Evolutionary conservation across 2,888 invertebrate species (phyloP).

Genomic region (Eledone cirrhosa): DNA sequence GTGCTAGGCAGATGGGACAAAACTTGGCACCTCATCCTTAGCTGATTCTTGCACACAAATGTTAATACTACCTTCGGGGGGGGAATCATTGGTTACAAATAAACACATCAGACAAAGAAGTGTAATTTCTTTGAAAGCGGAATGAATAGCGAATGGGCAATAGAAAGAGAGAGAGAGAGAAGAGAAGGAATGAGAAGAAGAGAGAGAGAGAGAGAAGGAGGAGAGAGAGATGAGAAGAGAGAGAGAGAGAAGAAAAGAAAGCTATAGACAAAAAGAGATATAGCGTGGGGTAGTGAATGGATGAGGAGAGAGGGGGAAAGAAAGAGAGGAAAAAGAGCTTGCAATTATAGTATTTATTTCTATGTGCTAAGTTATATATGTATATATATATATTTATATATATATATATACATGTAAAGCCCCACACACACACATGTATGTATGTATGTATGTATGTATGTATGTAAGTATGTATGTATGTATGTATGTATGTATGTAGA

Average conservation of each 20-base stretch:
- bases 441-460: too few species aligned
- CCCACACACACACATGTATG: too few species aligned
- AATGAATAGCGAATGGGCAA: neutral
- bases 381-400: too few species aligned
- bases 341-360: conserved; percentile 45
- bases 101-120: conserved; percentile 25
- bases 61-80: conserved; percentile 29
- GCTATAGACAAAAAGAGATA: neutral
- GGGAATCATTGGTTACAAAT: conserved; percentile 17
- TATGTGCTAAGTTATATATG: too few species aligned
- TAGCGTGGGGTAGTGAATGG: neutral
- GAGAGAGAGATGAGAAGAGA: neutral
- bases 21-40: neutral
- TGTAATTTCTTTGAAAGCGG: conserved; percentile 23
- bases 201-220: neutral
- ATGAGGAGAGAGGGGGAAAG: conserved; percentile 28
- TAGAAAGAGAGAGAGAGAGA: neutral
- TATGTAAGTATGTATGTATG: too few species aligned
- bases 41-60: conserved; percentile 18
- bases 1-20: neutral
- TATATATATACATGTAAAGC: too few species aligned
- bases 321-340: conserved; percentile 52
- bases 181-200: neutral
- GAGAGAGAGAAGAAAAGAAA: too few species aligned
- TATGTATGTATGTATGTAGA: too few species aligned